A percentile compares a stretch with the other conserved stretches of the same genome.
phyloP scores from a whole-genome alignment of 2,113 vertebrate genomes.

The Morone saxatilis region DNA sequence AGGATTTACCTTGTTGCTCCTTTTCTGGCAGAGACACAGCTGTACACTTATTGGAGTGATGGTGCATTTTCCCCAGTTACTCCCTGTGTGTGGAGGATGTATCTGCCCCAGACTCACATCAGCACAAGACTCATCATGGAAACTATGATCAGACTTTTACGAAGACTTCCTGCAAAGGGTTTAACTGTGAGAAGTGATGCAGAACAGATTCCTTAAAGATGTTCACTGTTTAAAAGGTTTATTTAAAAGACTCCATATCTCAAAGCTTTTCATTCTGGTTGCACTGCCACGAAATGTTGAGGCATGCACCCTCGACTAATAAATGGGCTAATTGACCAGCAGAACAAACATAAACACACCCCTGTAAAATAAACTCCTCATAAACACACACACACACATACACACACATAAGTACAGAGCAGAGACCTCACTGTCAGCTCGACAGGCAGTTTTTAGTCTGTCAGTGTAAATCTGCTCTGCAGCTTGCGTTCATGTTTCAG shows the following conservation, averaged over 20 bases:
- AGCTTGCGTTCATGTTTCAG: constrained; percentile 77
- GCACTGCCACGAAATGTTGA: neutral
- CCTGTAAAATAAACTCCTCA: constrained; percentile 71
- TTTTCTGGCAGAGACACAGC: constrained; percentile 4
- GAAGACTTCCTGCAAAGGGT: neutral
- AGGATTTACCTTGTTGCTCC: neutral
- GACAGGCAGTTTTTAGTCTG: constrained; percentile 55
- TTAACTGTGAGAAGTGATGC: neutral
- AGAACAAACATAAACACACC: constrained; percentile 52
- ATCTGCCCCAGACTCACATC: constrained; percentile 42
- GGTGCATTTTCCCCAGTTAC: constrained; percentile 30
- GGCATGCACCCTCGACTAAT: constrained; percentile 25
- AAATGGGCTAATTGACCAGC: constrained; percentile 39
- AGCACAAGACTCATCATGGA: constrained; percentile 49
- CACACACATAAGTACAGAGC: constrained; percentile 16
- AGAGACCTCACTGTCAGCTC: constrained; percentile 35
- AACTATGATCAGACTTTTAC: constrained; percentile 52
- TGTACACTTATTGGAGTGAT: constrained; percentile 6
- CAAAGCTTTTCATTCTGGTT: neutral
- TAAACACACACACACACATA: constrained; percentile 39
- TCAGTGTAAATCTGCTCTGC: constrained; percentile 69
- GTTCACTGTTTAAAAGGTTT: constrained; percentile 1
- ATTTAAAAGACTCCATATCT: neutral
- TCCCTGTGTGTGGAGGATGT: constrained; percentile 32
- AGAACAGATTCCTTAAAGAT: neutral